phyloP scores from a whole-genome alignment of 1,140 invertebrate genomes.

The Drosophila simulans region DNA sequence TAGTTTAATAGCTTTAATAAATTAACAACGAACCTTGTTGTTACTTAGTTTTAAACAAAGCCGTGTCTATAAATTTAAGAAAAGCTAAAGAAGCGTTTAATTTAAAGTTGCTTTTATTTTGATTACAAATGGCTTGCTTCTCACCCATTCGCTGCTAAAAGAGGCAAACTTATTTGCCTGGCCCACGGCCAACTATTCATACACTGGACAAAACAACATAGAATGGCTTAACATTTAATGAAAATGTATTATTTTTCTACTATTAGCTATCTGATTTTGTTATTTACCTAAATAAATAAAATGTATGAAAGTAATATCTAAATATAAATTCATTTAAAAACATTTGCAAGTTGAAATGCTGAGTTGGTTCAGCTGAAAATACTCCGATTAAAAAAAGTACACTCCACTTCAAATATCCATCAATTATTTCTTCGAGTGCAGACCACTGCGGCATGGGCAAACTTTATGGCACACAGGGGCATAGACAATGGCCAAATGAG shows the following conservation, averaged over 20 bases:
- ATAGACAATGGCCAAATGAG: slow-evolving; percentile 58
- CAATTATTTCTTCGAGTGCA: slow-evolving; percentile 6
- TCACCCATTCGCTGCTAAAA: slow-evolving; percentile 16
- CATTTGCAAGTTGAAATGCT: too few species aligned
- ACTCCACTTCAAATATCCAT: too few species aligned
- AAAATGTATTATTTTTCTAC: neutral
- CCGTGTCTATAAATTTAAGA: neutral
- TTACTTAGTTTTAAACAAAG: slow-evolving; percentile 3
- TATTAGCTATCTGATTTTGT: too few species aligned
- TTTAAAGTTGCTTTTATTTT: slow-evolving; percentile 48
- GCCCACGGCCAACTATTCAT: slow-evolving; percentile 52
- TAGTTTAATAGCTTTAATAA: slow-evolving; percentile 2
- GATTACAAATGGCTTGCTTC: slow-evolving; percentile 39
- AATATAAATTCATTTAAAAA: too few species aligned
- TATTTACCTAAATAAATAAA: too few species aligned
- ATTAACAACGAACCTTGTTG: neutral
- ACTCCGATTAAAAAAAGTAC: too few species aligned
- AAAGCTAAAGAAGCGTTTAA: slow-evolving; percentile 17
- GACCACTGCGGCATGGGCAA: slow-evolving; percentile 18
- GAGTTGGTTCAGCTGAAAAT: too few species aligned
- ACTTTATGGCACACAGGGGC: slow-evolving; percentile 70
- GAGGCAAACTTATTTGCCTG: slow-evolving; percentile 53
- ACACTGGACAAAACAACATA: neutral
- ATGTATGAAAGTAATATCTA: too few species aligned
- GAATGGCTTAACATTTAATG: neutral